These are phyloP conservation scores for Equus przewalskii DNA, from an alignment of 2,113 vertebrate species.

Conservation along the genomic window DNA sequence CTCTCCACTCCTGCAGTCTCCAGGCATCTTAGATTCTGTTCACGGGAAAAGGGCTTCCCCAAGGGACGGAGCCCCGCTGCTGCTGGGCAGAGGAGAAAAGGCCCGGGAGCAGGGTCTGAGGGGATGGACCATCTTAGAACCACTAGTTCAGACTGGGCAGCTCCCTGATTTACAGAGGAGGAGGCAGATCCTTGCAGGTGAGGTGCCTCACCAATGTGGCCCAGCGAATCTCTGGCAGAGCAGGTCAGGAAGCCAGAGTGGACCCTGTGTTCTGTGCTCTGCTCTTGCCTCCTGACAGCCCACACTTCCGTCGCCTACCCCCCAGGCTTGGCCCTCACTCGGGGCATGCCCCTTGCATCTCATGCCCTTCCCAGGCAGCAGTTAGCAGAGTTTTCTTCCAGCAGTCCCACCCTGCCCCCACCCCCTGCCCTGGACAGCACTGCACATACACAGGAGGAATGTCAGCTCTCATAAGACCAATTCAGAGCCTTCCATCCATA, in stretches of 20 bases:
- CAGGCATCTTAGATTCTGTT: background rate
- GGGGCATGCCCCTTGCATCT: accelerated
- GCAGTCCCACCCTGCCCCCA: background rate
- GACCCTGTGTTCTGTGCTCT: background rate
- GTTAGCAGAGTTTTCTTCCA: background rate
- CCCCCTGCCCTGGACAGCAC: background rate
- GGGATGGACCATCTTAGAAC: background rate
- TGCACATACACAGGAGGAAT: background rate
- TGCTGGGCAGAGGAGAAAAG: background rate
- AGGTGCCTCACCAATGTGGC: accelerated
- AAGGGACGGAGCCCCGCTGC: background rate
- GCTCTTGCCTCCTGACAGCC: background rate
- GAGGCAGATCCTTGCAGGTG: background rate
- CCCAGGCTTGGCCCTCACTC: accelerated
- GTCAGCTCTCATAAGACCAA: background rate
- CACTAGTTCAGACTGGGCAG: background rate
- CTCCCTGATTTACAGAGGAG: background rate
- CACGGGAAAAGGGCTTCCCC: background rate
- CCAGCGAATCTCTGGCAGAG: background rate
- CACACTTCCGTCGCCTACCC: background rate
- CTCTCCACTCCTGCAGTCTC: background rate
- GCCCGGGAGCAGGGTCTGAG: background rate
- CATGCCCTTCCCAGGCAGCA: background rate
- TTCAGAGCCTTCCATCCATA: slow-evolving; percentile 50
- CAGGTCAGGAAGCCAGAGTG: background rate